Base-by-base conservation (phyloP, 2,113 vertebrate genomes). In the Sebastes schlegelii region DNA sequence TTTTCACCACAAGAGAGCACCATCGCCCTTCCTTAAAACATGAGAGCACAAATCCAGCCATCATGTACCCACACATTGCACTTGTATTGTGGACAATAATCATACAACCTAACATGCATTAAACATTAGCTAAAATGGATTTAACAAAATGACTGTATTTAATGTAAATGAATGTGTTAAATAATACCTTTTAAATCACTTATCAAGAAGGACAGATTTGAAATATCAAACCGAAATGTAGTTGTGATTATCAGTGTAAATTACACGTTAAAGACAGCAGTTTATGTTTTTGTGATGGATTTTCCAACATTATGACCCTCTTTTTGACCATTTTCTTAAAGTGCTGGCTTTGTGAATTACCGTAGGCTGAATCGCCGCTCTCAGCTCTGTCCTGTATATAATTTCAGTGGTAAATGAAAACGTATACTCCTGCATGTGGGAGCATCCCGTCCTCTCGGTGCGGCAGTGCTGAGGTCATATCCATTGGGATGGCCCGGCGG, bases 401-500 rank as follows among this genome's bases (percentile, higher is more conserved):
- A 74, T 83, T 84, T 86, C 58, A 66, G 72, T 14, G 21, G 54
- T 86, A 77, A 83, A 87, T 87, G 86, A 92, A 84, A 89, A 86
- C 76, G 83, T 70, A 80, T 40, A 79, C 73, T 79, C 74, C 21
- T 52, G 80, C 21, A 12, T 79, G 82, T 81, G 86, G 77, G 87
- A 77, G 83, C 74, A 55, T 34, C 34, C 34, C 0, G 61, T 89
- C 66, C 76, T 91, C 69, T 82, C 66, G 2, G 67, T 84, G 81
- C 82, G n/a, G 86, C 91, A 92, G 52, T 92, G 93, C 92, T 95
- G 94, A 94, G 94, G 91, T 95, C 94, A 95, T 92, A 87, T 95
- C 94, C 91, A 91, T 4, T 84, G 93, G 94, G 94, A 95, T 74
- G 92, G 83, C 74, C 77, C 5, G 40, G 84, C 42, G 51, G 21